phyloP scores from a whole-genome alignment of 2,888 invertebrate genomes.

The Erebia ligea region DNA sequence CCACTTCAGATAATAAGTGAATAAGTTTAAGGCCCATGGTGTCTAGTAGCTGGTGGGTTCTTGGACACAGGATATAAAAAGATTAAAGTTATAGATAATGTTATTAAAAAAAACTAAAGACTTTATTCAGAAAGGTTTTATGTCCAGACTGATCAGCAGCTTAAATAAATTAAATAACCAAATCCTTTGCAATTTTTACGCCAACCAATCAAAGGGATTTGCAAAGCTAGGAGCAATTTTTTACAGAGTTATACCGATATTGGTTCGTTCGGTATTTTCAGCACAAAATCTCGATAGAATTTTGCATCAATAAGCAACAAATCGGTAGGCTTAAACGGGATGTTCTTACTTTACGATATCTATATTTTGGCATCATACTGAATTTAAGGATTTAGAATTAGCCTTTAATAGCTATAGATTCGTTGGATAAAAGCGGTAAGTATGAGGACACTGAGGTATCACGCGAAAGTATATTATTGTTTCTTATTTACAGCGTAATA shows the following conservation, averaged over 20 bases:
- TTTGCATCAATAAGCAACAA: slow-evolving; percentile 21
- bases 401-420: too few species aligned
- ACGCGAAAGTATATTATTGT: too few species aligned
- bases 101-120: too few species aligned
- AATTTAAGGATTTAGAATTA: neutral
- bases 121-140: too few species aligned
- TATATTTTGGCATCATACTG: slow-evolving; percentile 13
- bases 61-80: too few species aligned
- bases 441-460: too few species aligned
- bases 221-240: slow-evolving; percentile 1
- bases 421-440: too few species aligned
- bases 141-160: neutral
- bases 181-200: neutral
- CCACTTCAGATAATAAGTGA: too few species aligned
- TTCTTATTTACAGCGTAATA: too few species aligned
- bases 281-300: slow-evolving; percentile 10
- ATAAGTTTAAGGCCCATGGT: too few species aligned
- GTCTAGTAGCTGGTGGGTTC: too few species aligned
- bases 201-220: neutral
- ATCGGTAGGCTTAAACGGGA: slow-evolving; percentile 14
- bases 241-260: neutral
- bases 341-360: slow-evolving; percentile 14
- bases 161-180: neutral
- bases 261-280: slow-evolving; percentile 7
- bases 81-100: too few species aligned